Conservation (phyloP, 2,113 vertebrate genomes). For the Chaetorhynchus papuensis region DNA sequence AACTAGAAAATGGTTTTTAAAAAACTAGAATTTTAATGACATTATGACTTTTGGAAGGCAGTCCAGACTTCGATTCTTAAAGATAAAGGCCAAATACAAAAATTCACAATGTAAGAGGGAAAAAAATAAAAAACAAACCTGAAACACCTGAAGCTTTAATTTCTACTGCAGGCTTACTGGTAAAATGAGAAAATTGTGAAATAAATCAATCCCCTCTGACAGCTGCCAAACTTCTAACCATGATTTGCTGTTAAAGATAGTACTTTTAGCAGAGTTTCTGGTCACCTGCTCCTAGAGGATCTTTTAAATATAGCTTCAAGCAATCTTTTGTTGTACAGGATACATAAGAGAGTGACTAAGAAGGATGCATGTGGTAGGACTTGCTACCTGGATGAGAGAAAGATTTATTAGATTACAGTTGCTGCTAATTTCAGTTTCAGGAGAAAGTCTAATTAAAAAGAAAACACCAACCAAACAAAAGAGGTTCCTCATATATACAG, state of each 20-base stretch:
- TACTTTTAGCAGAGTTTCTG: not conserved
- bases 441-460: not conserved
- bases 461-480: not conserved
- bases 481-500: not conserved
- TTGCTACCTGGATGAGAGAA: not conserved
- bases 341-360: not conserved
- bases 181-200: not conserved
- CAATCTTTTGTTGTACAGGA: not conserved
- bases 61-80: not conserved
- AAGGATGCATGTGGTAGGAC: not conserved
- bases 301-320: not conserved
- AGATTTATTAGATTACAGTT: not conserved
- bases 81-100: not conserved
- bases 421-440: not conserved
- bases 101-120: not conserved
- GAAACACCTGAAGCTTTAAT: not conserved
- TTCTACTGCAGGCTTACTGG: not conserved
- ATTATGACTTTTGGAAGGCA: not conserved
- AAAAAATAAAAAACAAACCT: not conserved
- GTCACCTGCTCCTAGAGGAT: not conserved
- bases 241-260: not conserved
- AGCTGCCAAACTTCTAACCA: not conserved
- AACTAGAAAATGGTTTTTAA: not conserved
- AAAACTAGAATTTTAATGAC: not conserved
- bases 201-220: not conserved